phyloP scores from a whole-genome alignment of 2,797 vertebrate genomes.

The Nannoperca australis region DNA sequence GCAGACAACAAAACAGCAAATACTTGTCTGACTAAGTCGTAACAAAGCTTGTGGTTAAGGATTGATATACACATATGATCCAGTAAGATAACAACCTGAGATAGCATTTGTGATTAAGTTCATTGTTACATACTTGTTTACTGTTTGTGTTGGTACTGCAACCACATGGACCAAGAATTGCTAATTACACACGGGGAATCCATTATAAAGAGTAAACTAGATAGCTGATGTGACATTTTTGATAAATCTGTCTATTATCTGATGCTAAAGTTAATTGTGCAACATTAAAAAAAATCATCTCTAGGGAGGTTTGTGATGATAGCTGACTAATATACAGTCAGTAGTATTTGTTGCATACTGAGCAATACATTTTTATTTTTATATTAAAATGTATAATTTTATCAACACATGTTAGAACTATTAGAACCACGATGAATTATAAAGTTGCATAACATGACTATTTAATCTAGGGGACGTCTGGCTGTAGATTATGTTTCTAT shows the following conservation, averaged over 20 bases:
- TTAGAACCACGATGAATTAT: neutral
- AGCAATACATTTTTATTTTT: neutral
- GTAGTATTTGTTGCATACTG: neutral
- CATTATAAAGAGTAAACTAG: neutral
- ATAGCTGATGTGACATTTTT: neutral
- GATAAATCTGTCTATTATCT: neutral
- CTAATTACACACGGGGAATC: neutral
- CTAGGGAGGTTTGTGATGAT: neutral
- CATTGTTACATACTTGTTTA: neutral
- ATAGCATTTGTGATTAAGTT: neutral
- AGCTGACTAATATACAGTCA: neutral
- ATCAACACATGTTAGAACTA: neutral
- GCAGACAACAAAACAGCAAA: slow-evolving; percentile 3
- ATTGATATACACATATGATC: neutral
- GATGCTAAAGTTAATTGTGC: neutral
- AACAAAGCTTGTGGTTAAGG: neutral
- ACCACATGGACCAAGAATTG: neutral
- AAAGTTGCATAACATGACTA: slow-evolving; percentile 31
- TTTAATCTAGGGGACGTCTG: slow-evolving; percentile 21
- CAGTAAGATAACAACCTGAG: neutral
- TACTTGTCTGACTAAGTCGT: neutral
- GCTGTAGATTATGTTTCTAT: slow-evolving; percentile 30
- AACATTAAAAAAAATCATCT: neutral
- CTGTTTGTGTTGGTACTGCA: neutral
- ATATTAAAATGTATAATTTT: accelerated